Evolutionary conservation across 2,797 vertebrate species (phyloP).

Genomic region (Pseudochirops corinnae): DNA sequence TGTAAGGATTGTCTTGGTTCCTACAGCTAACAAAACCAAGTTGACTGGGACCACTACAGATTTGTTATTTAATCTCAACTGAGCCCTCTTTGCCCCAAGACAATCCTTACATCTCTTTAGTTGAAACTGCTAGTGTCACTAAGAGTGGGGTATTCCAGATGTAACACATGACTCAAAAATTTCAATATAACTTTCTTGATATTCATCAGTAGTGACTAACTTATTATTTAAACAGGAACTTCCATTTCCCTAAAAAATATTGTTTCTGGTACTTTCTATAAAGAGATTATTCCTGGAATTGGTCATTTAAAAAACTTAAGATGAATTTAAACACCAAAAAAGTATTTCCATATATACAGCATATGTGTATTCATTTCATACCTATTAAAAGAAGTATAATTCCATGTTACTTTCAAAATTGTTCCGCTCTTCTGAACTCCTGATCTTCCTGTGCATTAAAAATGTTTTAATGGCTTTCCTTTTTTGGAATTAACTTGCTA

Average conservation of each 20-base stretch:
- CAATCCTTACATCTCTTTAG: no score
- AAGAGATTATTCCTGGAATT: not conserved
- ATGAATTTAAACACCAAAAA: not conserved
- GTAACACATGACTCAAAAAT: no score
- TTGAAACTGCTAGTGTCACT: not conserved
- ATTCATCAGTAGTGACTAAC: not conserved
- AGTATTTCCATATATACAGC: not conserved
- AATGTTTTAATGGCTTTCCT: not conserved
- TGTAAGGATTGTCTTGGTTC: not conserved
- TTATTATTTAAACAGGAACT: not conserved
- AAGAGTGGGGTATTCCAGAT: not conserved
- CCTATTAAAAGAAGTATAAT: no score
- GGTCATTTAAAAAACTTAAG: not conserved
- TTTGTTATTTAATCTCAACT: not conserved
- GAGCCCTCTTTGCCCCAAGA: not conserved
- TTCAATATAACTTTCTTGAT: not conserved
- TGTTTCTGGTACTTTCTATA: not conserved
- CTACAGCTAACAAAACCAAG: not conserved
- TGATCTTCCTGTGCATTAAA: not conserved
- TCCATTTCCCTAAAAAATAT: not conserved
- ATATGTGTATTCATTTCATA: not conserved
- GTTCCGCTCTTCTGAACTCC: not conserved
- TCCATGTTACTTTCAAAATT: not conserved
- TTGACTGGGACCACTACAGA: not conserved
- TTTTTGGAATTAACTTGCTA: not conserved